Evolutionary conservation across 2,113 vertebrate species (phyloP).

Genomic region (Bostrychus sinensis): DNA sequence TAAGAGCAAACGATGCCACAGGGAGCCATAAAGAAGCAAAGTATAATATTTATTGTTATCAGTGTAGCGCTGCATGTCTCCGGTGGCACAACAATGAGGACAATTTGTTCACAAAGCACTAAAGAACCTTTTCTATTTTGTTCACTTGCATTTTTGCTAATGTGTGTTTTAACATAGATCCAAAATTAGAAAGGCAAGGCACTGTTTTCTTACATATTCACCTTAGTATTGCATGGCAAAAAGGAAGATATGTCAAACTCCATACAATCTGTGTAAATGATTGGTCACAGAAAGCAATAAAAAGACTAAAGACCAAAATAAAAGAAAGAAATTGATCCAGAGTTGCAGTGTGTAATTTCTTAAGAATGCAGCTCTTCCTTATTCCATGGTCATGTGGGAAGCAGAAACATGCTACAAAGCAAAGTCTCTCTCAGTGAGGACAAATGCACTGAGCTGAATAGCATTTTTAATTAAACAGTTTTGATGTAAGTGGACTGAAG

Average conservation of each 20-base stretch:
- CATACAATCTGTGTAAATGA: background rate
- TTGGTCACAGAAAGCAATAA: background rate
- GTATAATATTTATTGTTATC: conserved; percentile 27
- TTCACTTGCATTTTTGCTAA: background rate
- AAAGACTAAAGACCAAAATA: background rate
- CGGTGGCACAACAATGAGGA: conserved; percentile 3
- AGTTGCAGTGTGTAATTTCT: background rate
- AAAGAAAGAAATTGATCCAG: background rate
- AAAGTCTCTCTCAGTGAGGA: background rate
- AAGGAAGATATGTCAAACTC: background rate
- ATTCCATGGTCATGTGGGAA: background rate
- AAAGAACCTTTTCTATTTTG: conserved; percentile 7
- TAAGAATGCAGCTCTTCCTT: background rate
- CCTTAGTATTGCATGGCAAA: background rate
- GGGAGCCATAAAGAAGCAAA: conserved; percentile 14
- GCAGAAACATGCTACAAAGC: background rate
- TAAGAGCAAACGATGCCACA: conserved; percentile 21
- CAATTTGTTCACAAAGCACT: background rate
- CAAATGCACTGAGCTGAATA: conserved; percentile 8
- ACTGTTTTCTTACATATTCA: background rate
- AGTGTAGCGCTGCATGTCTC: conserved; percentile 6
- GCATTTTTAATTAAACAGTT: conserved; percentile 26
- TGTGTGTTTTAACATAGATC: background rate
- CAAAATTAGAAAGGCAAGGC: background rate
- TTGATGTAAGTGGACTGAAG: conserved; percentile 14